Percentiles rank a stretch among this genome's conserved stretches.
These are phyloP conservation scores for Macrostomum cliftonense DNA, from an alignment of 2,888 invertebrate species.

Conservation along the genomic window DNA sequence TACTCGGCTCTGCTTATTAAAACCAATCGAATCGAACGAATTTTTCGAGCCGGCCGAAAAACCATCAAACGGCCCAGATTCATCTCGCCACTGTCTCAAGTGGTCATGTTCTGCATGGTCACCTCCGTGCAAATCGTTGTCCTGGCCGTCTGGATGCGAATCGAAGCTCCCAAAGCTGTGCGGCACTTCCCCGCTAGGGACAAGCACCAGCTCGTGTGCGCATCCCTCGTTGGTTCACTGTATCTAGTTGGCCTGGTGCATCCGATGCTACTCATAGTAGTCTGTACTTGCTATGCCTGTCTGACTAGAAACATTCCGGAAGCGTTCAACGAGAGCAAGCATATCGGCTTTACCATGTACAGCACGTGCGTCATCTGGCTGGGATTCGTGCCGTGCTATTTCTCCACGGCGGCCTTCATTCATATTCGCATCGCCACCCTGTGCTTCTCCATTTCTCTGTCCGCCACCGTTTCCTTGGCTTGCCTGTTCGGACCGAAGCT, in stretches of 20 bases:
- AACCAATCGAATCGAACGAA: constrained; percentile 36
- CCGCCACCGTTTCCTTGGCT: constrained; percentile 74
- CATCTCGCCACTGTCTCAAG: constrained; percentile 39
- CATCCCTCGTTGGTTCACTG: constrained; percentile 58
- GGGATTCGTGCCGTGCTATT: constrained; percentile 47
- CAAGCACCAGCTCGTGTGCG: constrained; percentile 72
- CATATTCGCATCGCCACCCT: constrained; percentile 77
- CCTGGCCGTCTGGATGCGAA: constrained; percentile 73
- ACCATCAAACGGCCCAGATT: constrained; percentile 37
- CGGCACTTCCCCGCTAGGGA: constrained; percentile 74
- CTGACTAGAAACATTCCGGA: constrained; percentile 39
- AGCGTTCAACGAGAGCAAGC: constrained; percentile 39
- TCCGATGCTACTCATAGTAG: constrained; percentile 67
- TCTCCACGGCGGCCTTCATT: constrained; percentile 40
- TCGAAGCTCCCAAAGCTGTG: constrained; percentile 69
- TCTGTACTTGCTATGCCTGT: constrained; percentile 42
- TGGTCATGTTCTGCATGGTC: constrained; percentile 35
- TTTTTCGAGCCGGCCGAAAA: constrained; percentile 35
- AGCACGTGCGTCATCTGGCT: constrained; percentile 57
- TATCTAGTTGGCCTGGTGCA: constrained; percentile 50
- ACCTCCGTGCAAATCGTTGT: constrained; percentile 45
- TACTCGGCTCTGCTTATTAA: constrained; percentile 39
- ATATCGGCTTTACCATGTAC: constrained; percentile 55
- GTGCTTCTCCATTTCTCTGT: constrained; percentile 80
- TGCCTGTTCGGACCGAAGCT: constrained; percentile 83